A percentile compares a stretch with the other conserved stretches of the same genome.
Evolutionary conservation across 1,140 invertebrate genomes (phyloP).

Genomic region (Octopus sinensis): DNA sequence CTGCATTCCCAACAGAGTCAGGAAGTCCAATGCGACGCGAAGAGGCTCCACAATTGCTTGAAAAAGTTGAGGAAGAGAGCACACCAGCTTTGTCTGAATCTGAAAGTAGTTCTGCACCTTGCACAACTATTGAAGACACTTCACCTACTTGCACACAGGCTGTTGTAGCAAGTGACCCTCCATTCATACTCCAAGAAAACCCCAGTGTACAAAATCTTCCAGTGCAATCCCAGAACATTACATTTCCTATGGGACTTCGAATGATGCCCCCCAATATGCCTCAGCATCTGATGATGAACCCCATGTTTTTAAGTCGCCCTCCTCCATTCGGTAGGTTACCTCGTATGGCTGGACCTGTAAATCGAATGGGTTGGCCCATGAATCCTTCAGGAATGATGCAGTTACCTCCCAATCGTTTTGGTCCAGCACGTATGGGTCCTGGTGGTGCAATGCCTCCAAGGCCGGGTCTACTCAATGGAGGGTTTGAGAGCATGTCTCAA

Average conservation of each 20-base stretch:
- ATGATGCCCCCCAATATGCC: conserved; percentile 15
- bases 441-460: conserved; percentile 21
- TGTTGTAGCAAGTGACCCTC: background rate
- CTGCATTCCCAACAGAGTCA: conserved; percentile 34
- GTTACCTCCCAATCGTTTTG: conserved; percentile 31
- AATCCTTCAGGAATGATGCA: conserved; percentile 28
- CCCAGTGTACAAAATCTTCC: conserved; percentile 8
- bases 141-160: background rate
- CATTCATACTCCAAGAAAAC: background rate
- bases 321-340: conserved; percentile 17
- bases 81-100: background rate
- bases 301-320: conserved; percentile 16
- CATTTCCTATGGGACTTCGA: conserved; percentile 11
- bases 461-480: conserved; percentile 30
- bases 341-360: conserved; percentile 23
- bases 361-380: conserved; percentile 31
- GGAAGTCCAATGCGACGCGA: background rate
- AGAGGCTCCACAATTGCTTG: background rate
- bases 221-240: conserved; percentile 18
- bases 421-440: conserved; percentile 23
- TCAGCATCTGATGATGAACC: conserved; percentile 22
- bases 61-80: background rate
- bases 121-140: background rate
- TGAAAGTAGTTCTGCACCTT: background rate
- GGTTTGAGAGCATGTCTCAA: conserved; percentile 26